Percentiles rank a stretch among this genome's conserved stretches.
Conservation (phyloP, 2,797 vertebrate species). For the Clamator glandarius region DNA sequence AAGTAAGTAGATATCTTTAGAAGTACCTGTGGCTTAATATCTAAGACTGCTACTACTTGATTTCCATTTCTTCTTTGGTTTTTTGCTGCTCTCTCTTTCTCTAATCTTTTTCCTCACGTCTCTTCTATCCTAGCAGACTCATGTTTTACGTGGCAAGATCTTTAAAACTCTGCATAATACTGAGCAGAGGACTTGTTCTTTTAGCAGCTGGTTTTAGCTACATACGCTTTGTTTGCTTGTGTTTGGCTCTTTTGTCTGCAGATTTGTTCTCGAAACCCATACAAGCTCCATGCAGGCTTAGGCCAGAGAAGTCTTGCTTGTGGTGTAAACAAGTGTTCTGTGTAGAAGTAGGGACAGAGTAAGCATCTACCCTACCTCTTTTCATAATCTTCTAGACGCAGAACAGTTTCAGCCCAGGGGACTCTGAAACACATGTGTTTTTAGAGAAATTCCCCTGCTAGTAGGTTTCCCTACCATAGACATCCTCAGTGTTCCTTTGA, state of each 20-base stretch:
- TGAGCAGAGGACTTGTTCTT: background rate
- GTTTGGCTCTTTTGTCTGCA: background rate
- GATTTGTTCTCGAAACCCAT: background rate
- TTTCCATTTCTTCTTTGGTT: background rate
- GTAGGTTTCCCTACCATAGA: background rate
- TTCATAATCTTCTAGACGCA: background rate
- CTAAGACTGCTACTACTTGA: background rate
- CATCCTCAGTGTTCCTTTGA: background rate
- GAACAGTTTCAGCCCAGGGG: background rate
- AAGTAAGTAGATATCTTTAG: slow-evolving; percentile 83
- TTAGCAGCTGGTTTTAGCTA: background rate
- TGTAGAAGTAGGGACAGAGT: background rate
- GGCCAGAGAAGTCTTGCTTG: background rate
- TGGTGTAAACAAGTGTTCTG: background rate
- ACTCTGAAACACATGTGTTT: background rate
- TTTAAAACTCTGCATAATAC: background rate
- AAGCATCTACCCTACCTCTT: background rate
- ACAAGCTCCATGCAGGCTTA: background rate
- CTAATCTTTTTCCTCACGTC: background rate
- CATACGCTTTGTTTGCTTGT: background rate
- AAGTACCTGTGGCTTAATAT: background rate
- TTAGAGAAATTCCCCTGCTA: background rate
- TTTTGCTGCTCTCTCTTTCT: background rate
- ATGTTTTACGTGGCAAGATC: background rate
- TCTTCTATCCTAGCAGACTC: background rate